Conservation (phyloP, 2,113 vertebrate species). For the Orthochromis indermauri region DNA sequence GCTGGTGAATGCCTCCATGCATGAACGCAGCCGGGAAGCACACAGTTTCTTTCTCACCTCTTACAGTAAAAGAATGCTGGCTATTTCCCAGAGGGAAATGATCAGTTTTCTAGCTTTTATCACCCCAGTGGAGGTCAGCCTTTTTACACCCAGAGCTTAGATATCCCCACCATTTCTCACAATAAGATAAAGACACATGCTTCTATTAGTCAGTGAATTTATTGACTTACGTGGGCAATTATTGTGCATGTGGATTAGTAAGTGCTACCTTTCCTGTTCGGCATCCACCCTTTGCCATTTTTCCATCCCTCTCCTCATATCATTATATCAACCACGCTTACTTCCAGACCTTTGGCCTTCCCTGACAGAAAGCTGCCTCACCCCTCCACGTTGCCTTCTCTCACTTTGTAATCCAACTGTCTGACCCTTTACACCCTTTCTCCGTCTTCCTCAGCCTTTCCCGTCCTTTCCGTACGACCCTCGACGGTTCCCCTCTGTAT, state of each 20-base stretch:
- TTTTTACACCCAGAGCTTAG: not conserved
- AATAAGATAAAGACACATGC: not conserved
- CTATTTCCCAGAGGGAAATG: slow-evolving; percentile 8
- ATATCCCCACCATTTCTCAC: not conserved
- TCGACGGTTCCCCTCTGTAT: not conserved
- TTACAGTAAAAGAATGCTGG: slow-evolving; percentile 5
- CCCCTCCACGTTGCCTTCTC: not conserved
- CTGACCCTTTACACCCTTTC: slow-evolving; percentile 1
- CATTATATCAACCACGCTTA: not conserved
- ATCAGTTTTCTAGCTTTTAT: slow-evolving; percentile 34
- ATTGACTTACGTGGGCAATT: slow-evolving; percentile 22
- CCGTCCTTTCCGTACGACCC: not conserved
- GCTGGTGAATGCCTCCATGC: not conserved
- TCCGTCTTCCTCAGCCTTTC: not conserved
- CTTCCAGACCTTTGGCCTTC: not conserved
- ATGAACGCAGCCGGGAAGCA: not conserved
- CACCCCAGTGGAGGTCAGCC: slow-evolving; percentile 6
- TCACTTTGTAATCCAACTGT: slow-evolving; percentile 12
- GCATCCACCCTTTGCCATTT: not conserved
- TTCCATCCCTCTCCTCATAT: not conserved
- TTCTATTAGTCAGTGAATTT: not conserved
- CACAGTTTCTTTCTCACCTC: not conserved
- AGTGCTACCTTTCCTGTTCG: not conserved
- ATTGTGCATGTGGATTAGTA: not conserved
- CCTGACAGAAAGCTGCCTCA: not conserved